These are phyloP conservation scores for Hylomyscus alleni DNA, from an alignment of 2,797 vertebrate species.

Conservation along the genomic window DNA sequence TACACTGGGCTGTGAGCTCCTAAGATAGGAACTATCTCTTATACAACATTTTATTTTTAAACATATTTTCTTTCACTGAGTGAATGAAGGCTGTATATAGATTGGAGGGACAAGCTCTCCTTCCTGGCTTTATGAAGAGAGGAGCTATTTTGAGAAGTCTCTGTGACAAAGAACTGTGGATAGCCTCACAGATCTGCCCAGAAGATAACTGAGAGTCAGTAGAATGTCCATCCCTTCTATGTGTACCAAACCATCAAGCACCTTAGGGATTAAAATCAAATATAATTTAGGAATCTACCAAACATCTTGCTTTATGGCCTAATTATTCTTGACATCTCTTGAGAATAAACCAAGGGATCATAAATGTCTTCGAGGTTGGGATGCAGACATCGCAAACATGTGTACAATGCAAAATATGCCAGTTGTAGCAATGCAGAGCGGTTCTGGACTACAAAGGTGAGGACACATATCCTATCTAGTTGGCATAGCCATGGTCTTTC, in stretches of 20 bases:
- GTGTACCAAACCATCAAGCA: background rate
- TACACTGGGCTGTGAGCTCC: background rate
- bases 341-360: slow-evolving; percentile 22
- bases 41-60: background rate
- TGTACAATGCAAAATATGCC: background rate
- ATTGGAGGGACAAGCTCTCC: background rate
- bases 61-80: slow-evolving; percentile 18
- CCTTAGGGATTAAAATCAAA: slow-evolving; percentile 44
- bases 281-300: background rate
- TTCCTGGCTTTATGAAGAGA: background rate
- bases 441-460: background rate
- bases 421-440: background rate
- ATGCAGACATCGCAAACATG: background rate
- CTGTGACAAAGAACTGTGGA: background rate
- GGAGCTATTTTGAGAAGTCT: background rate
- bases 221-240: background rate
- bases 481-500: background rate
- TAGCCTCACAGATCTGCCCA: background rate
- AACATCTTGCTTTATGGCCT: background rate
- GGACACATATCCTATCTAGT: accelerated
- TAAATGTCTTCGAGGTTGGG: background rate
- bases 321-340: slow-evolving; percentile 26
- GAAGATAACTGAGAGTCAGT: background rate
- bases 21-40: background rate
- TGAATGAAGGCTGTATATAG: background rate